phyloP scores from a whole-genome alignment of 2,888 invertebrate species.

The Mythimna lalbum region DNA sequence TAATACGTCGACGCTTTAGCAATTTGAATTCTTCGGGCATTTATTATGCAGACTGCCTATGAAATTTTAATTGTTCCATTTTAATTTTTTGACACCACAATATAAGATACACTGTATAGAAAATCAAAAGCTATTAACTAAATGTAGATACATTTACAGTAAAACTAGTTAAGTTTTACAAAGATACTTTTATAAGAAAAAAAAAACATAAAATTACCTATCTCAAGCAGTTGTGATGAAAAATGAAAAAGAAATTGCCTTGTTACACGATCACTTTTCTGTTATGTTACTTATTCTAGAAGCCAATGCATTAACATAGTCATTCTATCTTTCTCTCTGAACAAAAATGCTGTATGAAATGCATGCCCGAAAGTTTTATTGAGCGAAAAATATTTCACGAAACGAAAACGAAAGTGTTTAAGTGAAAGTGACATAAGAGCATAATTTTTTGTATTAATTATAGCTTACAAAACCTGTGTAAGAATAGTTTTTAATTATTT shows the following conservation, averaged over 20 bases:
- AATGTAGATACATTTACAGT: no score
- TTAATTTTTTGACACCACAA: no score
- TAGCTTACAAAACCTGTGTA: background rate
- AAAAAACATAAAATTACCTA: no score
- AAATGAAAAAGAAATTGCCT: background rate
- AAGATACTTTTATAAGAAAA: no score
- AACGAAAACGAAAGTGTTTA: constrained; percentile 63
- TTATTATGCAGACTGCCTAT: no score
- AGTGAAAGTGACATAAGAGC: constrained; percentile 60
- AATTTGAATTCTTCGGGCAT: no score
- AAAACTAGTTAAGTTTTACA: no score
- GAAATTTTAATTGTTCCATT: no score
- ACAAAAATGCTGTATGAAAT: constrained; percentile 17
- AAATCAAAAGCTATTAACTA: no score
- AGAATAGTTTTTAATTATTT: constrained; percentile 1
- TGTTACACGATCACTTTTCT: background rate
- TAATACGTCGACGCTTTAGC: no score
- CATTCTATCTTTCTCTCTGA: constrained; percentile 4
- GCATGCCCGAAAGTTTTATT: constrained; percentile 48
- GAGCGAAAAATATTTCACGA: constrained; percentile 50
- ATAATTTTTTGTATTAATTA: constrained; percentile 31
- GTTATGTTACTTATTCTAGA: background rate
- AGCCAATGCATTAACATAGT: background rate
- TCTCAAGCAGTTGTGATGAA: no score
- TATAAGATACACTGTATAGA: no score